Conservation (phyloP, 2,797 vertebrate genomes). For the Tolypeutes matacus region DNA sequence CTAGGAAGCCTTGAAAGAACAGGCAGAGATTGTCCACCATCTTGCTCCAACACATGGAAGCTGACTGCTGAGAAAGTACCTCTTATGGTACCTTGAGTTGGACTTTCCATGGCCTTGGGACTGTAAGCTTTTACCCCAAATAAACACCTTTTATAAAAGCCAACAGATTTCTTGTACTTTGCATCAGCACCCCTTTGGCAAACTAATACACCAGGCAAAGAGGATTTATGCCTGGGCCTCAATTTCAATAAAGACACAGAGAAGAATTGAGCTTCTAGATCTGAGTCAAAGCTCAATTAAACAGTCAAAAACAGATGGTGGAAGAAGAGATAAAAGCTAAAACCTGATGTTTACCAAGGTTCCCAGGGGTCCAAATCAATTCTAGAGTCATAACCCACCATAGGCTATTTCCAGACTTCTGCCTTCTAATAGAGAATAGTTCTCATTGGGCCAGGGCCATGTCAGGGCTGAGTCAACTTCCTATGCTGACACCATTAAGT, state of each 20-base stretch:
- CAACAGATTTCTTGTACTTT: no score
- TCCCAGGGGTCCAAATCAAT: not conserved
- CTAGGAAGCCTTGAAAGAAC: no score
- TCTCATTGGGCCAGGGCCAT: not conserved
- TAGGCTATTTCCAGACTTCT: conserved; percentile 17
- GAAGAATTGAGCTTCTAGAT: conserved; percentile 36
- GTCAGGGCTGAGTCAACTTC: not conserved
- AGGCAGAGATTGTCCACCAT: no score
- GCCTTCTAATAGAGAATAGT: not conserved
- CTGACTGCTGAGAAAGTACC: no score
- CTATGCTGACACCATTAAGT: not conserved
- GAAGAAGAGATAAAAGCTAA: conserved; percentile 16
- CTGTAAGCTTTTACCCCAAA: no score
- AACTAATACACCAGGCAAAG: not conserved
- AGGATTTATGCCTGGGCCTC: not conserved
- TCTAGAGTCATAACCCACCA: not conserved
- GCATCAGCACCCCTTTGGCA: no score
- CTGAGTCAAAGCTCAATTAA: not conserved
- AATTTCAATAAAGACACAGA: conserved; percentile 41
- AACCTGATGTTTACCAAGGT: not conserved
- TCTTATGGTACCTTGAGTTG: no score
- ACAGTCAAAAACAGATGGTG: conserved; percentile 30
- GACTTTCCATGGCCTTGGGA: no score
- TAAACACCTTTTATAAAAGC: no score
- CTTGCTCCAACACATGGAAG: no score